These are phyloP conservation scores for Nettapus auritus DNA, from an alignment of 2,113 vertebrate species.

Conservation along the genomic window DNA sequence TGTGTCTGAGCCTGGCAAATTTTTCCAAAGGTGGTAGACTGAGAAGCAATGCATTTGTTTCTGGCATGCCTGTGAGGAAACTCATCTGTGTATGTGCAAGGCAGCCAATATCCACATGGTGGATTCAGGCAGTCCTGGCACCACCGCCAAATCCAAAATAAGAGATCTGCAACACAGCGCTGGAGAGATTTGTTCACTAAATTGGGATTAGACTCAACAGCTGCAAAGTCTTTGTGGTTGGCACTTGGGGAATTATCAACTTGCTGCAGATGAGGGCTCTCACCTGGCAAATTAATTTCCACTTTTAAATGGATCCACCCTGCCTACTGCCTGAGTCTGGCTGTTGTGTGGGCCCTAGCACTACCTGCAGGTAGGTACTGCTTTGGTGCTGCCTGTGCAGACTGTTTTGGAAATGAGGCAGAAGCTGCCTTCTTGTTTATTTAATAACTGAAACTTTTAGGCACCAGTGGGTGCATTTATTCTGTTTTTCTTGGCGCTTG, in stretches of 20 bases:
- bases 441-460: constrained; percentile 41
- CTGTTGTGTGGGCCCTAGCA: not conserved
- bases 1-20: not conserved
- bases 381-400: not conserved
- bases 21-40: not conserved
- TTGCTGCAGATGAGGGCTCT: constrained; percentile 28
- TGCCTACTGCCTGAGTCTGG: not conserved
- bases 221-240: constrained; percentile 14
- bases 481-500: constrained; percentile 3
- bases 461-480: not conserved
- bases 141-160: not conserved
- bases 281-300: constrained; percentile 57
- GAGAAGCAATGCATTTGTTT: not conserved
- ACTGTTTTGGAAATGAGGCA: constrained; percentile 15
- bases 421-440: not conserved
- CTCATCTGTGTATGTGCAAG: not conserved
- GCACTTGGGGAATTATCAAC: not conserved
- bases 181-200: constrained; percentile 1
- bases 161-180: fast-evolving
- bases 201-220: constrained; percentile 18
- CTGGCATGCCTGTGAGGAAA: not conserved
- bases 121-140: not conserved
- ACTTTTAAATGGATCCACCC: constrained; percentile 5
- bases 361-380: not conserved
- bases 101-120: not conserved